Conservation (phyloP, 2,888 invertebrate genomes). For the Clunio marinus region DNA sequence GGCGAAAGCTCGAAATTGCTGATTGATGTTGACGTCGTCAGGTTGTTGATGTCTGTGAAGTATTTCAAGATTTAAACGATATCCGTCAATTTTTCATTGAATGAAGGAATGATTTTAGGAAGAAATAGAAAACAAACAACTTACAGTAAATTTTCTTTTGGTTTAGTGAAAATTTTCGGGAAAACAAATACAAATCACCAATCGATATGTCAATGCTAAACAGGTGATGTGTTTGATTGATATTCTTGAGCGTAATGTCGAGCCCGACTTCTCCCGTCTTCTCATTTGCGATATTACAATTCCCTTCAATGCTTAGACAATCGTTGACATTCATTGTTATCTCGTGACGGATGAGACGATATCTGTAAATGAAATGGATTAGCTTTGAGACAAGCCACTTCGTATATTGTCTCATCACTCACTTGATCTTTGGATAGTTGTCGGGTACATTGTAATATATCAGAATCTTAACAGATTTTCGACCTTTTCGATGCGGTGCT, state of each 20-base stretch:
- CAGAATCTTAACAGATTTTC: constrained; percentile 61
- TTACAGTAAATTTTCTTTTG: constrained; percentile 46
- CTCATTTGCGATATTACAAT: constrained; percentile 52
- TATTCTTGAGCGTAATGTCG: constrained; percentile 65
- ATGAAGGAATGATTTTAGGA: background rate
- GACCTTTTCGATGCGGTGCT: constrained; percentile 63
- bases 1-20: constrained; percentile 40
- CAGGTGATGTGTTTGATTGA: constrained; percentile 59
- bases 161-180: constrained; percentile 47
- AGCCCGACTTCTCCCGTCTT: constrained; percentile 60
- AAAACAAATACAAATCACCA: constrained; percentile 47
- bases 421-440: constrained; percentile 49
- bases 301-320: constrained; percentile 56
- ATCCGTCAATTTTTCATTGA: background rate
- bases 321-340: constrained; percentile 62
- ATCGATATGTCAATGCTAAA: constrained; percentile 47
- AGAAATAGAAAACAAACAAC: constrained; percentile 40
- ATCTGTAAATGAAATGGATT: constrained; percentile 47
- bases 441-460: constrained; percentile 65
- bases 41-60: constrained; percentile 24
- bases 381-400: background rate
- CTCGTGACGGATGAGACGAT: constrained; percentile 61
- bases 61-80: background rate
- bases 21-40: background rate
- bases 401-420: background rate